A percentile compares a stretch with the other conserved stretches of the same genome.
These are phyloP conservation scores for Seriola quinqueradiata DNA, from an alignment of 2,113 vertebrate species.

Conservation along the genomic window DNA sequence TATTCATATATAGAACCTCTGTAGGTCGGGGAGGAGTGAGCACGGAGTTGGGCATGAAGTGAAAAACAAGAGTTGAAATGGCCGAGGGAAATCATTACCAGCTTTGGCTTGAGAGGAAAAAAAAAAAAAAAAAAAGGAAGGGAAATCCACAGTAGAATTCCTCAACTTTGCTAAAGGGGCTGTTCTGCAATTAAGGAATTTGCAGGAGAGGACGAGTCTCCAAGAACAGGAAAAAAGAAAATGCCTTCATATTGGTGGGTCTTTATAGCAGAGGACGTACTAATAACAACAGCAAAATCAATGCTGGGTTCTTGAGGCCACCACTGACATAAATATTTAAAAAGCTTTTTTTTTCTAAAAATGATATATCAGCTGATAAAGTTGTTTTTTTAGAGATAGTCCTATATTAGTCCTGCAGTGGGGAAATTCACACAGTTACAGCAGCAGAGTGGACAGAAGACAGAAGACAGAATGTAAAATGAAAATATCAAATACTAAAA, in stretches of 20 bases:
- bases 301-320: neutral
- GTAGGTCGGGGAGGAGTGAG: slow-evolving; percentile 5
- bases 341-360: too few relatives aligned
- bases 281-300: too few relatives aligned
- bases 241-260: neutral
- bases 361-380: too few relatives aligned
- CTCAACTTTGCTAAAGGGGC: slow-evolving; percentile 56
- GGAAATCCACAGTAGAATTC: slow-evolving; percentile 64
- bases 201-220: slow-evolving; percentile 28
- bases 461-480: too few relatives aligned
- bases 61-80: slow-evolving; percentile 57
- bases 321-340: too few relatives aligned
- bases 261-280: too few relatives aligned
- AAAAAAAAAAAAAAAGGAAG: neutral
- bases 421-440: too few relatives aligned
- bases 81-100: slow-evolving; percentile 68
- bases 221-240: slow-evolving; percentile 10
- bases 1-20: slow-evolving; percentile 33
- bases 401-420: too few relatives aligned
- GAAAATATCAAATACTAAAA: too few relatives aligned
- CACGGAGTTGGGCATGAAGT: slow-evolving; percentile 27
- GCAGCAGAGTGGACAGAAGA: too few relatives aligned
- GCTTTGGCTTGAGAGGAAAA: slow-evolving; percentile 17
- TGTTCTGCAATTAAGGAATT: slow-evolving; percentile 67
- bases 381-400: too few relatives aligned